Evolutionary conservation across 2,888 invertebrate genomes (phyloP).

Genomic region (Eupithecia subumbrata): DNA sequence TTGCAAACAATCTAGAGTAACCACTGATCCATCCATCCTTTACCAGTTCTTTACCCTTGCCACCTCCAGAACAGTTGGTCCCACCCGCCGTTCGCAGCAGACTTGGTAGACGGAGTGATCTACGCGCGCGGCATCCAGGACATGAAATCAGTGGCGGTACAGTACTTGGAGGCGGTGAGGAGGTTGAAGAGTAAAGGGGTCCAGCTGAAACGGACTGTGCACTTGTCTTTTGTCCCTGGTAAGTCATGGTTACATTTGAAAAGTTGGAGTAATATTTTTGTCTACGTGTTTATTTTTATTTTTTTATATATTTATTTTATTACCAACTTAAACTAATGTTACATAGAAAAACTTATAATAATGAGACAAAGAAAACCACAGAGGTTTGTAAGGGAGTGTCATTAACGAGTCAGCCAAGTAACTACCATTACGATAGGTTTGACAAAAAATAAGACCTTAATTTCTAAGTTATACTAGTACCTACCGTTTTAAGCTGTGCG

Average conservation of each 20-base stretch:
- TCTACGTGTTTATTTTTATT: too few species aligned
- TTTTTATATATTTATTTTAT: too few species aligned
- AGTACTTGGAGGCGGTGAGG: conserved; percentile 88
- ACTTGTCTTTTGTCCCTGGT: conserved; percentile 89
- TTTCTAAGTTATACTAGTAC: too few species aligned
- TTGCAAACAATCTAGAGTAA: too few species aligned
- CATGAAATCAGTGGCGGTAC: conserved; percentile 91
- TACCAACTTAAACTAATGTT: too few species aligned
- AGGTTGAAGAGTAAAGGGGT: conserved; percentile 81
- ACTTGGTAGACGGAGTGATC: conserved; percentile 92
- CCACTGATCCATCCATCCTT: too few species aligned
- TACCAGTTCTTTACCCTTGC: neutral
- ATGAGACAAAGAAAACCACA: too few species aligned
- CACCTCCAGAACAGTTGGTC: conserved; percentile 91
- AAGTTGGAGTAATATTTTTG: neutral
- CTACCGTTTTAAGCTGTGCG: neutral
- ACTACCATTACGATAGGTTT: too few species aligned
- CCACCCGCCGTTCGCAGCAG: conserved; percentile 93
- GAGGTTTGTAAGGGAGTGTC: too few species aligned
- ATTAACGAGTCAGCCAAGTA: too few species aligned
- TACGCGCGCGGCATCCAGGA: conserved; percentile 94
- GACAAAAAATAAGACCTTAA: too few species aligned
- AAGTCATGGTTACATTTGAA: neutral
- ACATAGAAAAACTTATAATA: too few species aligned
- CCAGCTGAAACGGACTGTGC: conserved; percentile 85